Conservation (phyloP, 2,797 vertebrate genomes). For the Lithobates sylvaticus region DNA sequence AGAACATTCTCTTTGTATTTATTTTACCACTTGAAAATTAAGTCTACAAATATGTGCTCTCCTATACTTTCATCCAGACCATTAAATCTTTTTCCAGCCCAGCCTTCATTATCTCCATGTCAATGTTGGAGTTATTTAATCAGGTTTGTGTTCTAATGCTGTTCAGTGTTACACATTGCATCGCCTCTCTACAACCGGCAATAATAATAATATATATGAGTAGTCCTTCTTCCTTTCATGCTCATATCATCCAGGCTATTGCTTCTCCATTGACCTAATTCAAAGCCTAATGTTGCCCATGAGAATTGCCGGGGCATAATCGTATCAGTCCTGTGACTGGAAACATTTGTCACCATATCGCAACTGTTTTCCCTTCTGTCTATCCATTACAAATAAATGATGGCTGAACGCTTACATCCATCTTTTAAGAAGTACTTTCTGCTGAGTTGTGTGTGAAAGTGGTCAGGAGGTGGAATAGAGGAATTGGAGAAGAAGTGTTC, state of each 20-base stretch:
- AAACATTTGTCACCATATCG: conserved; percentile 44
- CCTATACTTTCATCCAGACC: background rate
- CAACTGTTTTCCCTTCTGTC: conserved; percentile 16
- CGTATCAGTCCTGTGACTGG: conserved; percentile 39
- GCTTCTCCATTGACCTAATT: conserved; percentile 48
- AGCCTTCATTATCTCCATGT: conserved; percentile 14
- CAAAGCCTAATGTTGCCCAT: conserved; percentile 45
- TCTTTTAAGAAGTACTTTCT: conserved; percentile 19
- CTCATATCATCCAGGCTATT: conserved; percentile 45
- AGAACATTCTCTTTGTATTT: background rate
- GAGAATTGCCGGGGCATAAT: conserved; percentile 26
- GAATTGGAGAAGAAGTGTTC: background rate
- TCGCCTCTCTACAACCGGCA: conserved; percentile 16
- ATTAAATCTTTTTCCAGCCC: background rate
- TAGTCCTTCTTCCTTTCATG: conserved; percentile 33
- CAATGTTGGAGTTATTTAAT: conserved; percentile 2
- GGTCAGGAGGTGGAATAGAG: background rate
- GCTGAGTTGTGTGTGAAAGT: conserved; percentile 18
- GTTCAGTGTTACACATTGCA: background rate
- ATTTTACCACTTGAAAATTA: conserved; percentile 4
- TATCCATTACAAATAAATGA: conserved; percentile 48
- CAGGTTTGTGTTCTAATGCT: background rate
- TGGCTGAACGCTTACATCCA: conserved; percentile 35
- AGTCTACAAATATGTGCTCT: conserved; percentile 7
- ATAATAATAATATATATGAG: conserved; percentile 36